A percentile compares a stretch with the other conserved stretches of the same genome.
Evolutionary conservation across 2,113 vertebrate species (phyloP).

Genomic region (Bubo blakistoni): DNA sequence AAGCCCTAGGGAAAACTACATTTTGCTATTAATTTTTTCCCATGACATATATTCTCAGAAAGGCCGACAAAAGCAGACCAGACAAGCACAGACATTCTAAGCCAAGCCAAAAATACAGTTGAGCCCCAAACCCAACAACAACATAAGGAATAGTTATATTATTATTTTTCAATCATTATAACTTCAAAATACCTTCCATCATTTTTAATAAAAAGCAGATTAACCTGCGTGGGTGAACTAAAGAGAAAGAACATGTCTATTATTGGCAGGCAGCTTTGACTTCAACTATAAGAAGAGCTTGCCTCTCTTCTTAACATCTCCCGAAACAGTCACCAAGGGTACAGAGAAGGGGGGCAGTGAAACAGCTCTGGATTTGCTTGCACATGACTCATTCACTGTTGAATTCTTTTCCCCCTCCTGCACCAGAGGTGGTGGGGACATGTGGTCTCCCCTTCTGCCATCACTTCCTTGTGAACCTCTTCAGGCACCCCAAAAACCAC

Average conservation of each 20-base stretch:
- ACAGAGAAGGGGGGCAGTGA: neutral
- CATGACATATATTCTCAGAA: neutral
- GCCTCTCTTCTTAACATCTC: neutral
- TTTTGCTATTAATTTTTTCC: neutral
- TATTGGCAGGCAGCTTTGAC: neutral
- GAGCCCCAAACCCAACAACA: neutral
- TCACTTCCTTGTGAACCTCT: accelerated
- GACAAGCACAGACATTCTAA: neutral
- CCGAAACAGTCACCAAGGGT: neutral
- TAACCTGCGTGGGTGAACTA: neutral
- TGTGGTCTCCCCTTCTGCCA: neutral
- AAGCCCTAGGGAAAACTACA: neutral
- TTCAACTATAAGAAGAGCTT: neutral
- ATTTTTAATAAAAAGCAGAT: neutral
- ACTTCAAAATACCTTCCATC: neutral
- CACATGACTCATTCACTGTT: neutral
- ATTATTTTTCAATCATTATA: neutral
- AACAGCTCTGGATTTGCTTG: neutral
- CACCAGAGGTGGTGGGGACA: too few species aligned
- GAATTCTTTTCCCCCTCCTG: accelerated
- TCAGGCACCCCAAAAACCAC: neutral
- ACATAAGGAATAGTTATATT: neutral
- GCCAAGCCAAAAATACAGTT: neutral
- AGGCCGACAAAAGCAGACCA: neutral
- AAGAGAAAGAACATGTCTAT: neutral